These are phyloP conservation scores for Denticeps clupeoides DNA, from an alignment of 2,797 vertebrate species.

Conservation along the genomic window DNA sequence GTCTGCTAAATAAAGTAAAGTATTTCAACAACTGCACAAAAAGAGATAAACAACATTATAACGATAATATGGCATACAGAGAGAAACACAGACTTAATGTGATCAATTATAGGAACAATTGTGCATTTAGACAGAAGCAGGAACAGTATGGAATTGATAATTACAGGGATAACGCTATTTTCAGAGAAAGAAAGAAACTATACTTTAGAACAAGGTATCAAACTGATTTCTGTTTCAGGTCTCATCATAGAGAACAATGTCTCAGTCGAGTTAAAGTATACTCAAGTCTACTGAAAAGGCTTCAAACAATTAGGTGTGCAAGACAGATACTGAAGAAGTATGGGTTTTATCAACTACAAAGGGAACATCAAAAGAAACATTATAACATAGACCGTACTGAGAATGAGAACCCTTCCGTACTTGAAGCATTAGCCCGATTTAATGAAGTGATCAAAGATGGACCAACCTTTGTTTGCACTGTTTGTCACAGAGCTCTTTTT, in stretches of 20 bases:
- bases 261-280: not conserved
- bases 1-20: too few species aligned
- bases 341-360: too few species aligned
- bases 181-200: not conserved
- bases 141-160: not conserved
- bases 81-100: not conserved
- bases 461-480: conserved; percentile 7
- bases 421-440: not conserved
- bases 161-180: not conserved
- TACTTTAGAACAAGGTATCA: not conserved
- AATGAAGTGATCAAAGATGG: not conserved
- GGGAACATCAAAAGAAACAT: too few species aligned
- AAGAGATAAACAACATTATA: not conserved
- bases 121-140: not conserved
- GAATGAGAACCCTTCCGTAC: not conserved
- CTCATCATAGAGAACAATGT: not conserved
- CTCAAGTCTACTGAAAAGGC: not conserved
- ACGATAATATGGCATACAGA: not conserved
- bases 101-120: not conserved
- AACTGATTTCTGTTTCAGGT: not conserved
- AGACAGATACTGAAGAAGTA: too few species aligned
- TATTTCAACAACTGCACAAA: not conserved
- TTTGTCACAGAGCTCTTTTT: conserved; percentile 16
- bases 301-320: too few species aligned
- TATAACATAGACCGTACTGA: not conserved